Evolutionary conservation across 2,888 invertebrate genomes (phyloP), one percentile per base, ranked within the genome.

Genomic region (Idaea straminata): DNA sequence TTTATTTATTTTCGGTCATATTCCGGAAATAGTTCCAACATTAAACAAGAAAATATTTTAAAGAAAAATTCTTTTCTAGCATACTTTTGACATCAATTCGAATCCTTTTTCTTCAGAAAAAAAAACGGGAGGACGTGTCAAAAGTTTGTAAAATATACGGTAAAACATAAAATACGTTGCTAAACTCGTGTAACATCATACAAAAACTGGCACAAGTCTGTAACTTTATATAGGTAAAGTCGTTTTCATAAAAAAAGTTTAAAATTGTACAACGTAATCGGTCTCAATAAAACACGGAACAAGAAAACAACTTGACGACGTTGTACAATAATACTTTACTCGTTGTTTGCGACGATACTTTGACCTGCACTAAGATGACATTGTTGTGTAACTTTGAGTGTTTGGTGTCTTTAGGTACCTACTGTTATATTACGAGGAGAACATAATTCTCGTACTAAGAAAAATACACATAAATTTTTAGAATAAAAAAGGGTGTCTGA

Each of bases 331-430:
- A 66, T 59, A 38, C n/a, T 62, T 63, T 38, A 13, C 61, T 66
- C 36, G 61, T 66, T 66, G 61, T 66, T 66, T 59, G 60, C 38
- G 34, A 62, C 59, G 60, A 68, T 68, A 62, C 64, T 68, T 65
- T 68, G 64, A 66, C 61, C 67, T 64, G 61, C 62, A 62, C 61
- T 59, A 59, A 62, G 62, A 60, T 65, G 65, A 66, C 62, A 60
- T 67, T 62, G 57, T 47, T 47, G 47, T 47, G 47, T 47, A 47
- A 47, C 47, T 47, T 47, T 47, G 7, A 47, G 47, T 47, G 10
- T 47, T 47, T 47, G 7, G 47, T 47, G 3, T 13, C 47, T 47
- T 7, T 47, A 47, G 4, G 7, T 47, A 47, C 47, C 47, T 47
- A 47, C 7, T 13, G 47, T 47, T 6, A 47, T 47, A 47, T 47